Base-by-base conservation (phyloP, 1,140 invertebrate genomes). In the Streblospio benedicti region DNA sequence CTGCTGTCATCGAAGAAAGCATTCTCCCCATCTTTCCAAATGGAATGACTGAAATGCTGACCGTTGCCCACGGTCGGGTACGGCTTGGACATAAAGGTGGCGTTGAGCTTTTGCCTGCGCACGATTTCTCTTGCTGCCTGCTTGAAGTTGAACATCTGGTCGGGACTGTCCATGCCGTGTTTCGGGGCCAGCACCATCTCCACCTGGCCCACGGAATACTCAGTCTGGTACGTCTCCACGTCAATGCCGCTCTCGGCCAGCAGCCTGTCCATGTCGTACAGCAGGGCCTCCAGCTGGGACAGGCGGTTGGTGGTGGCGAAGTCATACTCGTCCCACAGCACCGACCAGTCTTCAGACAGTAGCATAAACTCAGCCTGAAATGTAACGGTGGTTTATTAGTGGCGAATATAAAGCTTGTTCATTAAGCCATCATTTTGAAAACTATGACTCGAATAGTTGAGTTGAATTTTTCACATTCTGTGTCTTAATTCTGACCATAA, bases 31-130 rank as follows among this genome's bases (percentile, higher is more conserved):
- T 35, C 41, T n/a, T 5, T 3, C 61, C 61, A 65, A 3, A 65
- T 20, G 25, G 63, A 65, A 43, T 63, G 61, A 47, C 63, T 65
- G 43, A 50, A 57, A 57, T 65, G 63, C 41, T 49, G 28, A 1
- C 61, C 63, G 30, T 28, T 45, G n/a, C 27, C 44, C n/a, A 31
- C 38, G 6, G 9, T 16, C 0, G 20, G n/a, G 31, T 35, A 23
- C 18, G 63, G 63, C 44, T 60, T 60, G 4, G 63, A 35, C 63
- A 65, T 65, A 30, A 65, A 65, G n/a, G 55, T 56, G 3, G 57
- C 61, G 25, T 30, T 51, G 23, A 43, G 31, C 16, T 53, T 30
- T 16, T 54, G 20, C 28, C 49, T 38, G n/a, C 18, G 27, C 18
- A 43, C 20, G 4, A 65, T 60, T 35, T 64, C 63, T 50, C 60